phyloP scores from a whole-genome alignment of 2,888 invertebrate species.

The Chirona hameri region DNA sequence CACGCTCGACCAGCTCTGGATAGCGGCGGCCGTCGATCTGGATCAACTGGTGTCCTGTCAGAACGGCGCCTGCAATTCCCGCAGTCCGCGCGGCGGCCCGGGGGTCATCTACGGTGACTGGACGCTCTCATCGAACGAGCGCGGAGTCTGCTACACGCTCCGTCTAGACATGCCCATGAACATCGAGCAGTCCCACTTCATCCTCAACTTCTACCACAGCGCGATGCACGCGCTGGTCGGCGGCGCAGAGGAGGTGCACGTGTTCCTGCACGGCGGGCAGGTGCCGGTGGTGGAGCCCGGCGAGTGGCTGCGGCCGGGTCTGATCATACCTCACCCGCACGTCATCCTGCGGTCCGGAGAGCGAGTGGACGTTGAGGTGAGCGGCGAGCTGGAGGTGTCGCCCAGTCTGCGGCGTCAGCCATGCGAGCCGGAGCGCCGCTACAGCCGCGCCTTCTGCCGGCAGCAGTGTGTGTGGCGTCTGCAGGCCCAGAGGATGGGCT shows the following conservation, averaged over 20 bases:
- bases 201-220: not conserved
- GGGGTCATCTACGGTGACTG: not conserved
- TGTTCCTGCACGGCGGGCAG: not conserved
- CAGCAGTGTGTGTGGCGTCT: not conserved
- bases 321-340: not conserved
- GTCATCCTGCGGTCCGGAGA: not conserved
- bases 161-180: not conserved
- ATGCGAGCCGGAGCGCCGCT: not conserved
- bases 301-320: not conserved
- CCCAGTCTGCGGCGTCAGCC: not conserved
- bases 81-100: not conserved
- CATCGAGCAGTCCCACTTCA: not conserved
- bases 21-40: not conserved
- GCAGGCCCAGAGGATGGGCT: not conserved
- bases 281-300: not conserved
- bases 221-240: not conserved
- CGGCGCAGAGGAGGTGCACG: not conserved
- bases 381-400: not conserved
- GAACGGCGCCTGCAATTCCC: not conserved
- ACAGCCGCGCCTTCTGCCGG: not conserved
- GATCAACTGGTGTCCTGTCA: not conserved
- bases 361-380: not conserved
- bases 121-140: not conserved
- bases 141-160: not conserved
- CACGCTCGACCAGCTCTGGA: slow-evolving; percentile 10